Conservation (phyloP, 1,140 invertebrate species). For the Nasonia longicornis region DNA sequence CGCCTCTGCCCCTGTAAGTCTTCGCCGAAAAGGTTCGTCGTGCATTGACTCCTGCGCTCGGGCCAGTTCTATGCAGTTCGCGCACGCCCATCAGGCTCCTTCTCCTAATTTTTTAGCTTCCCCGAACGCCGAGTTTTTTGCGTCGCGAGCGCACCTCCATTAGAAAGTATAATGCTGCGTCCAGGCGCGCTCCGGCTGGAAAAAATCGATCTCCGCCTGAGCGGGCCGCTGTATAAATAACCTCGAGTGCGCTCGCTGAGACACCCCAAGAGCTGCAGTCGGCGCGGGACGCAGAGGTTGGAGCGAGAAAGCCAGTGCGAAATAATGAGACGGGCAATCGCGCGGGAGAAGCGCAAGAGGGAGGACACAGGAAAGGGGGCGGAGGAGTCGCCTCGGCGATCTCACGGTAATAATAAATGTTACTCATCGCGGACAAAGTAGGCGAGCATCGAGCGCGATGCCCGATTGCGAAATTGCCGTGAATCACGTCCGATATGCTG, state of each 20-base stretch:
- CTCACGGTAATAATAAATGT: constrained; percentile 42
- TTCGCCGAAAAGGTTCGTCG: constrained; percentile 26
- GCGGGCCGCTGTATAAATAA: no score
- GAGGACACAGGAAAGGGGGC: constrained; percentile 21
- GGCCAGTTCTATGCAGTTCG: constrained; percentile 43
- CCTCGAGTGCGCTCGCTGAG: not conserved
- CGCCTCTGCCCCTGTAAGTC: constrained; percentile 21
- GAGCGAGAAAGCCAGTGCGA: not conserved
- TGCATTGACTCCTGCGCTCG: constrained; percentile 37
- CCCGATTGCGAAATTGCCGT: constrained; percentile 34
- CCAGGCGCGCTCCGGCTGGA: no score
- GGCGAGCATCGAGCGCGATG: constrained; percentile 2
- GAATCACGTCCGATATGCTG: constrained; percentile 29
- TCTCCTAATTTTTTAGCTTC: constrained; percentile 11
- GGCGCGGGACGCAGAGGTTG: no score
- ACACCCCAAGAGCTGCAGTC: not conserved
- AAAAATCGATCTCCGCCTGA: no score
- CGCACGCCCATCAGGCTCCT: not conserved
- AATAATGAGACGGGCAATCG: constrained; percentile 22
- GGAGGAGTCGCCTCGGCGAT: constrained; percentile 17
- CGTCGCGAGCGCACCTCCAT: not conserved
- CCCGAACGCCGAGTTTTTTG: not conserved
- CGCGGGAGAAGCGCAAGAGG: constrained; percentile 6
- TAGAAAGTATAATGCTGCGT: constrained; percentile 22
- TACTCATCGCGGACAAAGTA: constrained; percentile 34